These are phyloP conservation scores for Eristalis tenax DNA, from an alignment of 2,888 invertebrate species.

Conservation along the genomic window DNA sequence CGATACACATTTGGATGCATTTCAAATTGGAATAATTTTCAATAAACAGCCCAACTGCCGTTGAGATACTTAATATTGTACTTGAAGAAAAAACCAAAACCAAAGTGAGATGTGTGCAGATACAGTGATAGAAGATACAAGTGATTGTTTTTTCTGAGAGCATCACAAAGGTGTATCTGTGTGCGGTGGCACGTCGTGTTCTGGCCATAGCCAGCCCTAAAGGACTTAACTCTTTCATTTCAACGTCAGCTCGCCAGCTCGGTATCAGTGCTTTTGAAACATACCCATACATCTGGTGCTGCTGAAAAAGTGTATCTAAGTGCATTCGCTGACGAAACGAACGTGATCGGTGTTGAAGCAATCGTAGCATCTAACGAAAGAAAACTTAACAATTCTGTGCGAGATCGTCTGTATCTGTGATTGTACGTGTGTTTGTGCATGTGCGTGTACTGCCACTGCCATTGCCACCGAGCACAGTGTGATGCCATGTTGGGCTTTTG, in stretches of 20 bases:
- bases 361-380: slow-evolving; percentile 24
- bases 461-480: slow-evolving; percentile 82
- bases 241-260: too few species aligned
- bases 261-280: not conserved
- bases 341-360: not conserved
- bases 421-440: slow-evolving; percentile 33
- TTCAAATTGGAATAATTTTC: not conserved
- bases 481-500: slow-evolving; percentile 77
- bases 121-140: slow-evolving; percentile 8
- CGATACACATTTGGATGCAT: slow-evolving; percentile 49
- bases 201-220: not conserved
- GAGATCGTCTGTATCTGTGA: not conserved
- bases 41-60: not conserved
- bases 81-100: not conserved
- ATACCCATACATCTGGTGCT: not conserved
- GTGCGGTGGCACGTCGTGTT: slow-evolving; percentile 13
- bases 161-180: not conserved
- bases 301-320: not conserved
- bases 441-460: slow-evolving; percentile 79
- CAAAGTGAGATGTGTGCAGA: not conserved
- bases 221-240: slow-evolving; percentile 1
- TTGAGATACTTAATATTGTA: slow-evolving; percentile 1
- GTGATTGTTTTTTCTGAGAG: not conserved
- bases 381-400: slow-evolving; percentile 63
- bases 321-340: not conserved